Base-by-base conservation (phyloP, 2,888 invertebrate genomes). In the Teleiodes luculella region DNA sequence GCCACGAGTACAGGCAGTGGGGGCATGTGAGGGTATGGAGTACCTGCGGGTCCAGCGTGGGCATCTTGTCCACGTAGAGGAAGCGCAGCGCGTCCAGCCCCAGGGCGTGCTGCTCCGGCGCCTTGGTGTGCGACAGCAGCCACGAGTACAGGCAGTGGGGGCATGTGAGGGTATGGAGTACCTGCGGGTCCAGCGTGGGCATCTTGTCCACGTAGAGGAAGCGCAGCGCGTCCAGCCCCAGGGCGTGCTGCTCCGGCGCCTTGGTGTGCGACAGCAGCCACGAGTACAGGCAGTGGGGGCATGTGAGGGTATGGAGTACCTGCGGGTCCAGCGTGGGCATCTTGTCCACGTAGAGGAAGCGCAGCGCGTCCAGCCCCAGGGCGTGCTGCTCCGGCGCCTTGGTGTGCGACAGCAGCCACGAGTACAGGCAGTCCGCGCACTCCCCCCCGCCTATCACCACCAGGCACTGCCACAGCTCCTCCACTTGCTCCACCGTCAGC, bases 131-230 rank as follows among this genome's bases (percentile, higher is more conserved):
- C 8, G 95, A 95, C 36, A 98, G 91, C 48, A 98, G 85, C 98
- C 98, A 98, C 56, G 95, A 96, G 79, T 98, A 97, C 20, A 97
- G 92, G n/a, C n/a, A n/a, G n/a, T n/a, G n/a, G n/a, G n/a, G n/a
- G n/a, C n/a, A n/a, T n/a, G n/a, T n/a, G n/a, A n/a, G n/a, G n/a
- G n/a, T n/a, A n/a, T n/a, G n/a, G n/a, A n/a, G n/a, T 49, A 90
- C 92, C 83, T 97, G 97, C 0, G 97, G 96, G 33, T 95, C 93
- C 53, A 98, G 81, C 56, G 95, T 95, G 0, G 97, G 97, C 85
- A 98, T 92, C 86, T 98, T 97, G 72, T 95, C 94, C 50, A 96
- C 90, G 72, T 98, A 97, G 24, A 98, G 91, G 70, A 97, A 95
- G 69, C 96, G 93, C 51, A 98, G 86, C 0, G 97, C 95, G 67